Evolutionary conservation across 2,888 invertebrate genomes (phyloP).

Genomic region (Cerceris rybyensis): DNA sequence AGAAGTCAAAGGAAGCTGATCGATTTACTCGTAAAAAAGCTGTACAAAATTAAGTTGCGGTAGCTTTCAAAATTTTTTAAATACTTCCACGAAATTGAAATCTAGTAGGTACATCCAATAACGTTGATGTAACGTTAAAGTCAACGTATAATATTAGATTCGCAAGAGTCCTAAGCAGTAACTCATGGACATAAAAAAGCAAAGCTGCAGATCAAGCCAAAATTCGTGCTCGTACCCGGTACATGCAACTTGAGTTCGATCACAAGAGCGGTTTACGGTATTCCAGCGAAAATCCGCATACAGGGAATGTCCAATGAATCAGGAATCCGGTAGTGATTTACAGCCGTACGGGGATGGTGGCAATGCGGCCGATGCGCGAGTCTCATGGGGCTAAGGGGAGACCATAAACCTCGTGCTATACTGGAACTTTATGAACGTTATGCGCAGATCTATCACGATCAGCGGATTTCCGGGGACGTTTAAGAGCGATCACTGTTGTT

Average conservation of each 20-base stretch:
- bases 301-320: conserved; percentile 62
- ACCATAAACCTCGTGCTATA: conserved; percentile 65
- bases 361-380: conserved; percentile 65
- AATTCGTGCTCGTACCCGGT: not conserved
- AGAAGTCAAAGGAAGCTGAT: too few relatives aligned
- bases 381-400: conserved; percentile 54
- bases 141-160: too few relatives aligned
- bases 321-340: conserved; percentile 72
- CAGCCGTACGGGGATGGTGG: conserved; percentile 66
- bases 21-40: too few relatives aligned
- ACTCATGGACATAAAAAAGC: not conserved
- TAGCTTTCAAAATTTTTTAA: too few relatives aligned
- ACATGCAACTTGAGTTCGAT: conserved; percentile 14
- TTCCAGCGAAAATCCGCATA: conserved; percentile 55
- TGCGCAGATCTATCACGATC: conserved; percentile 76
- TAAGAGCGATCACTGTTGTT: conserved; percentile 51
- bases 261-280: conserved; percentile 35
- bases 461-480: conserved; percentile 68
- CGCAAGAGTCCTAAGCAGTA: too few relatives aligned
- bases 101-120: too few relatives aligned
- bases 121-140: too few relatives aligned
- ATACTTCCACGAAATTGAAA: too few relatives aligned
- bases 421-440: conserved; percentile 75
- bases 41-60: too few relatives aligned
- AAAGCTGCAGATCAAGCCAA: not conserved